Percentiles rank a stretch among this genome's conserved stretches.
These are phyloP conservation scores for Uria lomvia DNA, from an alignment of 2,113 vertebrate species.

Conservation along the genomic window DNA sequence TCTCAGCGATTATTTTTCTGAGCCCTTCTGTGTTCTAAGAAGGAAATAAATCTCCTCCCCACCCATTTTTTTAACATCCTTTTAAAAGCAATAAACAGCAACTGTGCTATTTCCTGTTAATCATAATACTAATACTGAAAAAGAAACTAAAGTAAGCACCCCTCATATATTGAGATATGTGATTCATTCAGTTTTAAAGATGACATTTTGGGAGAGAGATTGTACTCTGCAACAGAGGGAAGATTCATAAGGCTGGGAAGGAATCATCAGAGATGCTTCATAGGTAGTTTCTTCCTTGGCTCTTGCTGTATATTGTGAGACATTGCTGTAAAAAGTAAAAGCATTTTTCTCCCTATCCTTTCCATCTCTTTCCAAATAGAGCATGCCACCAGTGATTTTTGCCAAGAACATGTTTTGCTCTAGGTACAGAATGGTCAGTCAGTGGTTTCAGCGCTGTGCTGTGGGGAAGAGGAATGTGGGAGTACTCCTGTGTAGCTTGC, in stretches of 20 bases:
- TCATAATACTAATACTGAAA: neutral
- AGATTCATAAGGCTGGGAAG: neutral
- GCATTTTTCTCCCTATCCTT: neutral
- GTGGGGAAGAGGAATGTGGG: neutral
- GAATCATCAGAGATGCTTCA: neutral
- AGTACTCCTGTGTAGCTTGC: neutral
- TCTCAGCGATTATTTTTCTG: neutral
- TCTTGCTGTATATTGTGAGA: neutral
- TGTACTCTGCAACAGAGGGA: neutral
- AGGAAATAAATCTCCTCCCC: neutral
- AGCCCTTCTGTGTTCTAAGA: neutral
- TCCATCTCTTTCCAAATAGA: neutral
- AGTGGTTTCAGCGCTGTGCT: neutral
- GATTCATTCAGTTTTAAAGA: neutral
- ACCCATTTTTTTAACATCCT: neutral
- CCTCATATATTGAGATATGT: neutral
- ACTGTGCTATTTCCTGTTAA: neutral
- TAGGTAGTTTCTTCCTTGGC: neutral
- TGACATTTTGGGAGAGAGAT: neutral
- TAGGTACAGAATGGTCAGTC: neutral
- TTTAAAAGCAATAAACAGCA: neutral
- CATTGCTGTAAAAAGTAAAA: neutral
- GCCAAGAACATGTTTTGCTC: neutral
- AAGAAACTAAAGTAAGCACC: neutral
- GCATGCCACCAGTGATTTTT: neutral